phyloP scores from a whole-genome alignment of 2,888 invertebrate species.

The Ophion slaviceki region DNA sequence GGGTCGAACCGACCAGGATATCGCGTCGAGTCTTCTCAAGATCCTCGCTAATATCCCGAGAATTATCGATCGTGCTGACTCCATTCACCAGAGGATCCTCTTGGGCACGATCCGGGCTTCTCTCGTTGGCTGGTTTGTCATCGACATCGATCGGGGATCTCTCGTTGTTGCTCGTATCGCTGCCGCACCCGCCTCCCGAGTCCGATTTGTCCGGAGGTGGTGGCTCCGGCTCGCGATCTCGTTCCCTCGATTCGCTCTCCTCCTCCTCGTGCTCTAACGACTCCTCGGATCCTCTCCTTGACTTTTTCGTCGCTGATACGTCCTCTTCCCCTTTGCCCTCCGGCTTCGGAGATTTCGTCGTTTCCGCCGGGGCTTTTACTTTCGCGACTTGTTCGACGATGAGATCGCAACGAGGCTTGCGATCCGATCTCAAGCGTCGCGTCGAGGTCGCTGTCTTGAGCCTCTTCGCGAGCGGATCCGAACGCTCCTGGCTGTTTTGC shows the following conservation, averaged over 20 bases:
- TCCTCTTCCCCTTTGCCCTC: slow-evolving; percentile 48
- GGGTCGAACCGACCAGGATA: slow-evolving; percentile 9
- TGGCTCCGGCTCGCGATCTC: slow-evolving; percentile 81
- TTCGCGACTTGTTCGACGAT: slow-evolving; percentile 40
- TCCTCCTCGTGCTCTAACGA: slow-evolving; percentile 56
- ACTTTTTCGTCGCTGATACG: neutral
- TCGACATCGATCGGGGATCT: slow-evolving; percentile 14
- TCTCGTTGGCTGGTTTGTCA: slow-evolving; percentile 5
- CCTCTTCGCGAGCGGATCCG: slow-evolving; percentile 76
- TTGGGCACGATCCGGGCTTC: slow-evolving; percentile 10
- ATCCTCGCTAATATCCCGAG: slow-evolving; percentile 38
- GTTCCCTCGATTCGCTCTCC: slow-evolving; percentile 77
- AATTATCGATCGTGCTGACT: slow-evolving; percentile 35
- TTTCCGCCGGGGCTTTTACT: neutral
- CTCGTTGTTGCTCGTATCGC: neutral
- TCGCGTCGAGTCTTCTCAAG: slow-evolving; percentile 31
- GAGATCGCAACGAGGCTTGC: slow-evolving; percentile 51
- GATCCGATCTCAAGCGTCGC: slow-evolving; percentile 74
- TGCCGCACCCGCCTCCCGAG: slow-evolving; percentile 68
- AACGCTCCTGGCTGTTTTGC: slow-evolving; percentile 64
- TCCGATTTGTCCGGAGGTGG: slow-evolving; percentile 75
- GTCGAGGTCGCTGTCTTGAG: slow-evolving; percentile 74
- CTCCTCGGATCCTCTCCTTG: slow-evolving; percentile 33
- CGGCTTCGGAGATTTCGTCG: slow-evolving; percentile 35
- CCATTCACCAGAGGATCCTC: slow-evolving; percentile 53